These are phyloP conservation scores for Phycodurus eques DNA, from an alignment of 2,113 vertebrate species.

Conservation along the genomic window DNA sequence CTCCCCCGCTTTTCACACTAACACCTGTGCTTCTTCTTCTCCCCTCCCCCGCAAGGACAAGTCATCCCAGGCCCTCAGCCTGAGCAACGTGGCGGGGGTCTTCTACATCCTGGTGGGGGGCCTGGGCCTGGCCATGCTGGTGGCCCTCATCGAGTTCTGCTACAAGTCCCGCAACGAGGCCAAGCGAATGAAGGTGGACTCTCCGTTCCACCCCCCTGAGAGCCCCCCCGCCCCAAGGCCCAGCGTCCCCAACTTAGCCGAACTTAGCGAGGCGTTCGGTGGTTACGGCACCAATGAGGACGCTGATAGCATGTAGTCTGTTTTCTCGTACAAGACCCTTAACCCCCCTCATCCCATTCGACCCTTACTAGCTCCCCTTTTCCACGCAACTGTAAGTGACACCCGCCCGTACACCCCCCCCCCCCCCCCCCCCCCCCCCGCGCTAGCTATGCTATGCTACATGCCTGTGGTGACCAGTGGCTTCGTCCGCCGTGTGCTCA, in stretches of 20 bases:
- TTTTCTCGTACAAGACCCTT: constrained; percentile 35
- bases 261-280: constrained; percentile 96
- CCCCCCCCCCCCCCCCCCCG: constrained; percentile 8
- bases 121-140: constrained; percentile 99
- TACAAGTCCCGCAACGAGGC: constrained; percentile 99
- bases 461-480: constrained; percentile 86
- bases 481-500: constrained; percentile 58
- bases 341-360: background rate
- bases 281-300: constrained; percentile 88
- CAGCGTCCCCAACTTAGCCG: constrained; percentile 93
- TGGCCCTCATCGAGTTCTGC: constrained; percentile 99
- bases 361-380: constrained; percentile 35
- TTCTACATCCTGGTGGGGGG: constrained; percentile 99
- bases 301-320: constrained; percentile 89
- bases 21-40: constrained; percentile 42
- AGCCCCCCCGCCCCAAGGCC: constrained; percentile 81
- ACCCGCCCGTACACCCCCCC: constrained; percentile 54
- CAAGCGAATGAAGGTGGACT: constrained; percentile 99
- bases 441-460: constrained; percentile 68
- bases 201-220: constrained; percentile 67
- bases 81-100: constrained; percentile 99
- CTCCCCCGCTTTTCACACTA: constrained; percentile 23
- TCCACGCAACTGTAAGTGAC: constrained; percentile 82
- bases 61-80: constrained; percentile 94
- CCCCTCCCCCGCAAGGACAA: constrained; percentile 82